Evolutionary conservation across 2,888 invertebrate genomes (phyloP).

Genomic region (Ceriagrion tenellum): DNA sequence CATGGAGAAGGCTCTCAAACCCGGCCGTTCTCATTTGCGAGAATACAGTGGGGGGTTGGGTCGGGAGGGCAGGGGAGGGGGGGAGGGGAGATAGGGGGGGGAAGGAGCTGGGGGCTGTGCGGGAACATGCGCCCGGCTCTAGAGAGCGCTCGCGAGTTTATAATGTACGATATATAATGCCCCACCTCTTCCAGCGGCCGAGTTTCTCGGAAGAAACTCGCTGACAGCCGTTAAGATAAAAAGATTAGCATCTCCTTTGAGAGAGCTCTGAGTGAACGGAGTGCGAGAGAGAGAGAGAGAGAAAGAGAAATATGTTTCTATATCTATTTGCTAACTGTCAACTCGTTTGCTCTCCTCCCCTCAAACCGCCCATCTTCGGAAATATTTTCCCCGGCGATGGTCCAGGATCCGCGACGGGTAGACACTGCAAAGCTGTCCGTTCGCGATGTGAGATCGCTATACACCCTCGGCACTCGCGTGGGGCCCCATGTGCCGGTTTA

Average conservation of each 20-base stretch:
- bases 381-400: neutral
- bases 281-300: neutral
- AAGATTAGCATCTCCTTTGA: neutral
- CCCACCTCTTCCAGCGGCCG: neutral
- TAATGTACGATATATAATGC: neutral
- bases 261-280: neutral
- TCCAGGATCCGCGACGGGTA: neutral
- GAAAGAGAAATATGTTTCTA: too few relatives aligned
- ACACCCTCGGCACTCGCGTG: neutral
- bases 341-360: neutral
- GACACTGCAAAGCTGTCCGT: neutral
- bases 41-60: too few relatives aligned
- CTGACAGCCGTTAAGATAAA: constrained; percentile 44
- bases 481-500: neutral
- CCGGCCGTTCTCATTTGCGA: neutral
- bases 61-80: too few relatives aligned
- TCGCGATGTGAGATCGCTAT: neutral
- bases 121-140: neutral
- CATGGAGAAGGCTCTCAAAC: neutral
- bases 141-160: neutral
- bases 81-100: too few relatives aligned
- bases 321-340: constrained; percentile 34
- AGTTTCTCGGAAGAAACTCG: constrained; percentile 35
- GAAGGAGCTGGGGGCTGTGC: too few relatives aligned
- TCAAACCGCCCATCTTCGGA: neutral